Base-by-base conservation (phyloP, 2,797 vertebrate species). In the Pogonophryne albipinna region DNA sequence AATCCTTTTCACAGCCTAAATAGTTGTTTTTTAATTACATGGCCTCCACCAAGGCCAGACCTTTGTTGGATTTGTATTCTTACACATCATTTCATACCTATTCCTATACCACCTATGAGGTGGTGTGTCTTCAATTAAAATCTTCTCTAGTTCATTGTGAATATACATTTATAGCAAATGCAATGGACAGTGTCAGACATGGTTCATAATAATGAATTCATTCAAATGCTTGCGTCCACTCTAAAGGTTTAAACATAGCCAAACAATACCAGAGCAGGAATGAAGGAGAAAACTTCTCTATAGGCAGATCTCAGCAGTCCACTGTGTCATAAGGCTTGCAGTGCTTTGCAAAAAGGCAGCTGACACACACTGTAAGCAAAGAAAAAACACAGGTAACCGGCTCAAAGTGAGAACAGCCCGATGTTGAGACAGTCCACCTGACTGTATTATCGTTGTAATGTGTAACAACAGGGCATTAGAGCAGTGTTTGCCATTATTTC, bases 311-410 rank as follows among this genome's bases (percentile, higher is more conserved):
- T 49, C 20, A 19, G 49, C 47, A 47, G 64, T 38, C 34, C 5
- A 46, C 68, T 77, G 56, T 70, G 66, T 85, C 79, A 80, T 87
- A 63, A 66, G 67, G 56, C 17, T 63, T 60, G 71, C 6, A 46
- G 58, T 51, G 53, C 61, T 34, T 38, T 47, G 62, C 62, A 62
- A 49, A 74, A 59, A 57, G 41, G 46, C 57, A 20, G 49, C 63
- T 49, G 71, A 83, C 69, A 78, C 55, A 47, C 2, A 4, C 13
- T 53, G 56, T 20, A 77, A 67, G 47, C 45, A 75, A 53, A 80
- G 45, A 65, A 66, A 75, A 81, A 56, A 45, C 47, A 66, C 46
- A 47, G 72, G 73, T 47, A 58, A 50, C n/a, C 64, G 52, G 41
- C 31, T 20, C 23, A 20, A 67, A 65, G 51, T 67, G 46, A 60